These are phyloP conservation scores for Sarcophilus harrisii DNA, from an alignment of 2,797 vertebrate genomes.

Conservation along the genomic window DNA sequence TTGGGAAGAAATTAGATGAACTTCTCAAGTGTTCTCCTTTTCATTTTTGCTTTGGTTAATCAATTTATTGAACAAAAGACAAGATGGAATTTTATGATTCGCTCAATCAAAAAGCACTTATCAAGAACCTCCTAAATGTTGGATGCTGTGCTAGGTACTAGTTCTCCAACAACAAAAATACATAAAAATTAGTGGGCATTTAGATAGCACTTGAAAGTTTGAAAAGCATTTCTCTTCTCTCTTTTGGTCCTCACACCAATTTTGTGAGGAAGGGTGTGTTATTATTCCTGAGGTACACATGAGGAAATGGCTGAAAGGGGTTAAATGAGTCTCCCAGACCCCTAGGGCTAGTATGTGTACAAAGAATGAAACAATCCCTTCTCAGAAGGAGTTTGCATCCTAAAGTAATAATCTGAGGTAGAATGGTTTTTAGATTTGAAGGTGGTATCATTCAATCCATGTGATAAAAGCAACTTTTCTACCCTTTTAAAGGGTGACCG, in stretches of 20 bases:
- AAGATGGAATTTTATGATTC: background rate
- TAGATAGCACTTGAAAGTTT: background rate
- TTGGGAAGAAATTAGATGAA: background rate
- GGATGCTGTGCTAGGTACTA: background rate
- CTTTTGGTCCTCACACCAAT: background rate
- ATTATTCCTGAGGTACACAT: background rate
- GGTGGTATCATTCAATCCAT: background rate
- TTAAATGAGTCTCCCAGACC: background rate
- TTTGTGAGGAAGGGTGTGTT: background rate
- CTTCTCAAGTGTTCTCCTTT: background rate
- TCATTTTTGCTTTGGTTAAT: background rate
- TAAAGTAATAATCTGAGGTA: background rate
- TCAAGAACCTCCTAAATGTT: background rate
- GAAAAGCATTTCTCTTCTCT: background rate
- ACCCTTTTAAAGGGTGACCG: background rate
- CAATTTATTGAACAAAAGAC: background rate
- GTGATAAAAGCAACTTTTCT: background rate
- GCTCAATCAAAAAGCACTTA: background rate
- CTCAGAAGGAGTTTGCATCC: background rate
- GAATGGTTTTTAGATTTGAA: background rate
- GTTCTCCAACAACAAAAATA: background rate
- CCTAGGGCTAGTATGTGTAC: background rate
- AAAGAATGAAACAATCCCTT: background rate
- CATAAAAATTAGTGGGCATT: background rate
- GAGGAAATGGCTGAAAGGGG: background rate